Base-by-base conservation (phyloP, 2,888 invertebrate genomes). In the Hyppa rectilinea region DNA sequence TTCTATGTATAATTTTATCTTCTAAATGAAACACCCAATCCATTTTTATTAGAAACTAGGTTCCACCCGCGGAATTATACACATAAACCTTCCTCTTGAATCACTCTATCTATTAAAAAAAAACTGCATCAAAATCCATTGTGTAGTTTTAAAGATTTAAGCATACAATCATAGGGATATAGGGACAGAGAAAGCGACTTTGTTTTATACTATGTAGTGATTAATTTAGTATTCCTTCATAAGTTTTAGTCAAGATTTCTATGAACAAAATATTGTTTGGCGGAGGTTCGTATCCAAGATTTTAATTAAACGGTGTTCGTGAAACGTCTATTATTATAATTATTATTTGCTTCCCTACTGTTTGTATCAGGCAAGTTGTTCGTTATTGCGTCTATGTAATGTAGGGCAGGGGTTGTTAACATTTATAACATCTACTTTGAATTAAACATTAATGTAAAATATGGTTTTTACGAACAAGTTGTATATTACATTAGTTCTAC, bases 241-340 rank as follows among this genome's bases (percentile, higher is more conserved):
- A 63, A 45, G 43, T 62, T 62, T 60, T 38, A 40, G 14, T n/a
- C 17, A 20, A 26, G 38, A 66, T 70, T 82, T 82, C 78, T 62
- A 38, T 55, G 50, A 70, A 71, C 77, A 61, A 72, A n/a, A 74
- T 70, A 68, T 71, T 76, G 71, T 81, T 71, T 17, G 31, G 50
- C 10, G 43, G 45, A 31, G 64, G 45, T 64, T 49, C 29, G 31
- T 60, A 31, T 47, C 49, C 59, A 45, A 67, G 68, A 56, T 62
- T 83, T 83, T 82, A 83, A 82, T 83, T 82, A 83, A 83, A 82
- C 68, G 38, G 34, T 38, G 72, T 72, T 73, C 70, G 31, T 52
- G 70, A 66, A 68, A 59, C 70, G 71, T 38, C 67, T 76, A 62
- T 82, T 68, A 78, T 66, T 59, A 69, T 77, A 67, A 83, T 83